Percentiles rank a stretch among this genome's conserved stretches.
Conservation (phyloP, 2,113 vertebrate genomes). For the Orthonyx spaldingii region DNA sequence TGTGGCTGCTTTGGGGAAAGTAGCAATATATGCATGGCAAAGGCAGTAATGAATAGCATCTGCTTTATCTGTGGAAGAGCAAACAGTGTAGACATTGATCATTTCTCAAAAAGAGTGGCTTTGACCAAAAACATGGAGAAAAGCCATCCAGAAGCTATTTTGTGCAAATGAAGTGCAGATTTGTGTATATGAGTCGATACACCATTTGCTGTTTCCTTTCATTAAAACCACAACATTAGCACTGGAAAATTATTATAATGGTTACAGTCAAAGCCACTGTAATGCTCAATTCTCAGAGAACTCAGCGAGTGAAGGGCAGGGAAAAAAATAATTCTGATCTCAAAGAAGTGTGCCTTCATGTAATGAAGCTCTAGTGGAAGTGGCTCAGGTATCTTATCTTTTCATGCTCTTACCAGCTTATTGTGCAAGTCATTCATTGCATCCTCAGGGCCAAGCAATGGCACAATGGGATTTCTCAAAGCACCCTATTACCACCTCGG, state of each 20-base stretch:
- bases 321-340: neutral
- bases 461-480: neutral
- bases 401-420: neutral
- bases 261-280: slow-evolving; percentile 86
- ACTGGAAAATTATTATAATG: slow-evolving; percentile 77
- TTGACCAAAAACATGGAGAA: slow-evolving; percentile 68
- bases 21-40: slow-evolving; percentile 60
- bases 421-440: neutral
- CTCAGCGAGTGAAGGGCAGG: neutral
- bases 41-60: slow-evolving; percentile 84
- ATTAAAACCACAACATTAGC: slow-evolving; percentile 79
- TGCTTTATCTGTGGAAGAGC: slow-evolving; percentile 77
- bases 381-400: neutral
- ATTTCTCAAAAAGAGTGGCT: slow-evolving; percentile 74
- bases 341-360: neutral
- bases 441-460: neutral
- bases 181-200: slow-evolving; percentile 71
- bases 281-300: slow-evolving; percentile 62
- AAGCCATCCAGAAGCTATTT: slow-evolving; percentile 76
- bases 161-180: slow-evolving; percentile 86
- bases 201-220: slow-evolving; percentile 78
- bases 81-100: slow-evolving; percentile 77
- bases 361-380: neutral
- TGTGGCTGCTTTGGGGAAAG: slow-evolving; percentile 56
- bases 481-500: neutral